Evolutionary conservation across 2,113 vertebrate species (phyloP), one percentile per base, ranked within the genome.

Genomic region (Oreochromis aureus): DNA sequence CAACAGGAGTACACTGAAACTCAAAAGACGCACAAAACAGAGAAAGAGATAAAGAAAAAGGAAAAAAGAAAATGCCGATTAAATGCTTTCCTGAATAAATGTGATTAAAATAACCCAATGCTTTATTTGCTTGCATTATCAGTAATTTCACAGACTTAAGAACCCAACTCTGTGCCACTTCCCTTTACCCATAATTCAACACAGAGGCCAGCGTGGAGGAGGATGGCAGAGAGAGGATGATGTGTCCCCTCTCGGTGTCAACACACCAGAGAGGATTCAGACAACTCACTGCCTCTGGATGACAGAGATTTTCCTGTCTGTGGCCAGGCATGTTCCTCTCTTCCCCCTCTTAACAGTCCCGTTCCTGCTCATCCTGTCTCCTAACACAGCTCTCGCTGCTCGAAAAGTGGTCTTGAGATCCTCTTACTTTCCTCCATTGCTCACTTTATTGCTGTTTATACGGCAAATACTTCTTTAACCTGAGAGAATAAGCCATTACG

Each of bases 301-400:
- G 73, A 88, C 11, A 54, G 51, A 86, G 34, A 89, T 82, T 89
- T 92, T 91, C 88, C 93, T 82, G 81, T 55, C 78, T 53, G 69
- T 79, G 80, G n/a, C 13, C 79, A 18, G 22, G 48, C 83, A 58
- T 81, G 58, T 81, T 59, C 61, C 13, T 34, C 83, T 82, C 63
- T 81, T 87, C 53, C 87, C 27, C 58, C 41, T 55, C 58, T 69
- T 76, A 81, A 83, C 19, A 36, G 59, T 85, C 87, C 83, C 81
- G 82, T 73, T 94, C 69, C 66, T 41, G 89, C 83, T 84, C 80
- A 92, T 86, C 88, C 82, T 32, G 80, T 48, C 83, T 73, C 80
- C 46, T 39, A 59, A 87, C 88, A 80, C 22, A 44, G 46, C 44
- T 41, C 56, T 66, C 19, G 5, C 24, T 6, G 3, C 3, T 53